A percentile compares a stretch with the other conserved stretches of the same genome.
phyloP scores from a whole-genome alignment of 2,888 invertebrate genomes.

The Latrodectus elegans region DNA sequence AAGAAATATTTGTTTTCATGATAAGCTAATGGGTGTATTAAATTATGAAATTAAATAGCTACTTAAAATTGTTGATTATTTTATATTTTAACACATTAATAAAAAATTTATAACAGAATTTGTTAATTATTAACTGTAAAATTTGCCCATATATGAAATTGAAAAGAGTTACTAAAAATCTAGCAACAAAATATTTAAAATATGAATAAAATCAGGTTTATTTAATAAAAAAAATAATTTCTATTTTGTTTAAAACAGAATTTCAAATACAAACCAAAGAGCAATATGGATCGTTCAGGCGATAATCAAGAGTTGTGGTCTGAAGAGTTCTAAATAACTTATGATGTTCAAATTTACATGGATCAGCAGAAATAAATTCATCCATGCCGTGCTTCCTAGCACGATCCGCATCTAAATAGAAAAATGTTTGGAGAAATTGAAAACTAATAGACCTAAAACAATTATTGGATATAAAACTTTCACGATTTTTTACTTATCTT shows the following conservation, averaged over 20 bases:
- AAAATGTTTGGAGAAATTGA: background rate
- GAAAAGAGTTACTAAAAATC: background rate
- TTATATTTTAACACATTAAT: no score
- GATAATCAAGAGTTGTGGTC: constrained; percentile 93
- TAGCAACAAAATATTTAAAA: background rate
- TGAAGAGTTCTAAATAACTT: constrained; percentile 93
- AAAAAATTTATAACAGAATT: background rate
- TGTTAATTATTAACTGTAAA: background rate
- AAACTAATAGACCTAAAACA: no score
- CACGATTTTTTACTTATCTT: no score
- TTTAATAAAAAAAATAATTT: background rate
- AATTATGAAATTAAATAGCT: no score
- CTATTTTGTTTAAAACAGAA: background rate
- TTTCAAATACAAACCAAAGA: constrained; percentile 84
- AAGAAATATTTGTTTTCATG: no score
- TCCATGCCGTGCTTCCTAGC: constrained; percentile 99
- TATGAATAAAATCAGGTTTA: background rate
- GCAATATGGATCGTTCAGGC: constrained; percentile 97
- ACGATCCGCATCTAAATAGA: constrained; percentile 86
- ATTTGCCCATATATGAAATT: background rate
- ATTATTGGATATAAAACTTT: no score
- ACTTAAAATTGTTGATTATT: no score
- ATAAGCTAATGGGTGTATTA: no score
- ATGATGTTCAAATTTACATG: constrained; percentile 97
- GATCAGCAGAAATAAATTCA: constrained; percentile 99